Conservation (phyloP, 2,888 invertebrate species). For the Coenonympha arcania region DNA sequence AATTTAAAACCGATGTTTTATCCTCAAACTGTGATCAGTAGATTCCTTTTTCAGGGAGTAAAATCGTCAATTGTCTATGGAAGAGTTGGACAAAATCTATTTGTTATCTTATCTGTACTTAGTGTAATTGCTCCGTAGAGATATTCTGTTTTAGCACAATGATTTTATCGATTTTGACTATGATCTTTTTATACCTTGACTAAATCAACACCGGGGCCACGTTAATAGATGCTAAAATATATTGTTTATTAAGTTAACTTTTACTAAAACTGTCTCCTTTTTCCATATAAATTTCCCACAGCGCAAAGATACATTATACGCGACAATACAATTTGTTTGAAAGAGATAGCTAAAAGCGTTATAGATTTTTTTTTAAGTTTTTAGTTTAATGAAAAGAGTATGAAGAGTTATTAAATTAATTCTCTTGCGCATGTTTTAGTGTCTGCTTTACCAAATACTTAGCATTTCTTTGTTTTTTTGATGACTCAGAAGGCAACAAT, state of each 20-base stretch:
- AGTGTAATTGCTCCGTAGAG: constrained; percentile 49
- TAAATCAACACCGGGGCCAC: constrained; percentile 5
- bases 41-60: constrained; percentile 27
- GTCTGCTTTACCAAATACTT: constrained; percentile 49
- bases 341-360: not conserved
- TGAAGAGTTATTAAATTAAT: constrained; percentile 30
- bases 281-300: not conserved
- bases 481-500: constrained; percentile 27
- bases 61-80: constrained; percentile 39
- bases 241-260: constrained; percentile 1
- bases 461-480: constrained; percentile 37
- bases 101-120: constrained; percentile 48
- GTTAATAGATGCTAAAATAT: constrained; percentile 8
- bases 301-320: constrained; percentile 4
- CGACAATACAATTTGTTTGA: constrained; percentile 3
- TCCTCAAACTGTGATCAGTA: constrained; percentile 26
- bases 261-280: not conserved
- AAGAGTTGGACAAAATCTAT: constrained; percentile 46
- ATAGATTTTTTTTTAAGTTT: constrained; percentile 9
- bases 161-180: constrained; percentile 34
- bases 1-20: not conserved
- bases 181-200: constrained; percentile 21
- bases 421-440: constrained; percentile 29
- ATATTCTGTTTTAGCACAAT: constrained; percentile 52
- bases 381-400: constrained; percentile 6